phyloP scores from a whole-genome alignment of 2,113 vertebrate species.

The Aleadryas rufinucha region DNA sequence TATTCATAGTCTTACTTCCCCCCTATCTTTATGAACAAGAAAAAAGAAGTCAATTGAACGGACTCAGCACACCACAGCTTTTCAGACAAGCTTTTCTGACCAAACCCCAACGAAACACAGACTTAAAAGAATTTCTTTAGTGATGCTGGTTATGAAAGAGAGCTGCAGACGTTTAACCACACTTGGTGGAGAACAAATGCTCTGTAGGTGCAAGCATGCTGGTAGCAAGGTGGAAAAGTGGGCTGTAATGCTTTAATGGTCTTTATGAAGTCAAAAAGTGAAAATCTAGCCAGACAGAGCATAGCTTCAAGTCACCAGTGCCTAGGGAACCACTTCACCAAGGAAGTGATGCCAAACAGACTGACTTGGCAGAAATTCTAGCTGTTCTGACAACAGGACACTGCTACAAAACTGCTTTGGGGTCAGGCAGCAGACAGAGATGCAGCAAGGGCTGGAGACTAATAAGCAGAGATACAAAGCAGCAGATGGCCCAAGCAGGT shows the following conservation, averaged over 20 bases:
- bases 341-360: background rate
- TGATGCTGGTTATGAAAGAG: background rate
- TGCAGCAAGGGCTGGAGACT: background rate
- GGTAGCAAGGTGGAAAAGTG: background rate
- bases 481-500: background rate
- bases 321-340: background rate
- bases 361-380: background rate
- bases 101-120: background rate
- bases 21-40: background rate
- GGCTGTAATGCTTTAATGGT: background rate
- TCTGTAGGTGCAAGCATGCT: background rate
- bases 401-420: background rate
- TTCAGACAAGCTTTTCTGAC: background rate
- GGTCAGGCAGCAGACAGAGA: background rate
- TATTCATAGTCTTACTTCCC: fast-evolving
- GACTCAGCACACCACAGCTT: background rate
- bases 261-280: background rate
- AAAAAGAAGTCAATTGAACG: background rate
- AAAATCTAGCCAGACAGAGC: background rate
- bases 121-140: background rate
- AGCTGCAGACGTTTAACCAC: background rate
- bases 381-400: background rate
- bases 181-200: background rate
- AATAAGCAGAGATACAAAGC: background rate
- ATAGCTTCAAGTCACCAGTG: background rate